A percentile compares a stretch with the other conserved stretches of the same genome.
phyloP scores from a whole-genome alignment of 2,888 invertebrate species.

The Lithodes maja region DNA sequence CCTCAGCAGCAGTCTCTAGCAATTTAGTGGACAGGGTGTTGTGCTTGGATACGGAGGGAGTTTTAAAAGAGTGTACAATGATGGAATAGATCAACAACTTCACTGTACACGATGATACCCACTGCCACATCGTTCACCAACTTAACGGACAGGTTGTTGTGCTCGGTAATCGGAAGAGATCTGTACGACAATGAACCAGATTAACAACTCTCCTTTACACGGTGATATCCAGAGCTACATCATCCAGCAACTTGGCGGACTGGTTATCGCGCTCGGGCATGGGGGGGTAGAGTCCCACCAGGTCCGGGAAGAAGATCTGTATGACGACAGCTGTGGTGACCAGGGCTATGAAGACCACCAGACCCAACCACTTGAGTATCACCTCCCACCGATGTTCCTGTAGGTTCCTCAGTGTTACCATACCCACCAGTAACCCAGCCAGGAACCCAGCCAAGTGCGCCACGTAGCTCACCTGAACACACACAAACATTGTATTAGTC shows the following conservation, averaged over 20 bases:
- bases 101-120: no score
- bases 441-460: conserved; percentile 95
- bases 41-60: no score
- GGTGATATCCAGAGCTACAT: background rate
- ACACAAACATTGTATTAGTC: no score
- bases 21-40: no score
- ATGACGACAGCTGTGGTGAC: conserved; percentile 84
- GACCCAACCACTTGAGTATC: conserved; percentile 86
- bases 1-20: no score
- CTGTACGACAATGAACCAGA: no score
- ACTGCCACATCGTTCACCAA: no score
- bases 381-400: conserved; percentile 87
- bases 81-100: no score
- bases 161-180: no score
- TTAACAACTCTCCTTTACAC: no score
- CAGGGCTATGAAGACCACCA: conserved; percentile 82
- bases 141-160: no score
- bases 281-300: conserved; percentile 72
- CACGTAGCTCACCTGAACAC: conserved; percentile 86
- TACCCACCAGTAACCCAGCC: conserved; percentile 89
- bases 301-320: conserved; percentile 78
- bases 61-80: no score
- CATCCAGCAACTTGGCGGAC: background rate
- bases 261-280: conserved; percentile 28
- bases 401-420: conserved; percentile 88